Evolutionary conservation across 2,113 vertebrate species (phyloP).

Genomic region (Semicossyphus pulcher): DNA sequence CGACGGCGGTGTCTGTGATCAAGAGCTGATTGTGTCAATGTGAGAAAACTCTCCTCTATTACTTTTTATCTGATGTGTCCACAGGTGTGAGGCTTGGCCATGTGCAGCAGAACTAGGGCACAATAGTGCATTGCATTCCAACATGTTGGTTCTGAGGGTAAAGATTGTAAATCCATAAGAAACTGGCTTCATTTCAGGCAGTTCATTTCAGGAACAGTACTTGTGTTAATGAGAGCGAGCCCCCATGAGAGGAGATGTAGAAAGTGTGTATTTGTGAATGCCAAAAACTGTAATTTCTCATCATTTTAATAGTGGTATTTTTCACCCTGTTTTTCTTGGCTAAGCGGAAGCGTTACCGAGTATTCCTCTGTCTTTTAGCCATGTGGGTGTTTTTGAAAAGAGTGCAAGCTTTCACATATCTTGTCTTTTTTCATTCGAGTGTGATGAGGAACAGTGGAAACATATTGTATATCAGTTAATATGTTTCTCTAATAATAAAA

Average conservation of each 20-base stretch:
- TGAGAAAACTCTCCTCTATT: conserved; percentile 54
- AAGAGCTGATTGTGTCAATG: conserved; percentile 54
- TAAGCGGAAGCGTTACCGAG: conserved; percentile 50
- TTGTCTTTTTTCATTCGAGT: conserved; percentile 55
- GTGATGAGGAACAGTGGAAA: conserved; percentile 53
- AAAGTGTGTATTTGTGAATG: conserved; percentile 43
- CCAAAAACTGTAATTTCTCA: conserved; percentile 52
- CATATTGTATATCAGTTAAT: conserved; percentile 28
- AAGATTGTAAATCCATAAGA: background rate
- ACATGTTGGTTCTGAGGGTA: conserved; percentile 1
- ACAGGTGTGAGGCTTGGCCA: conserved; percentile 40
- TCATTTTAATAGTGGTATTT: conserved; percentile 63
- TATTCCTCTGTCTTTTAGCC: conserved; percentile 58
- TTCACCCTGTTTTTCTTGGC: conserved; percentile 61
- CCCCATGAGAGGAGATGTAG: conserved; percentile 48
- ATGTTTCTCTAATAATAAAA: conserved; percentile 19
- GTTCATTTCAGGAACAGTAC: conserved; percentile 53
- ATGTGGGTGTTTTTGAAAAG: conserved; percentile 65
- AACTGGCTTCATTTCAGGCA: conserved; percentile 47
- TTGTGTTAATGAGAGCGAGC: conserved; percentile 45
- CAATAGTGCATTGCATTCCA: background rate
- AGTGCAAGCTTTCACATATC: conserved; percentile 46
- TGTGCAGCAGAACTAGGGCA: conserved; percentile 19
- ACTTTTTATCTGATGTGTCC: conserved; percentile 42
- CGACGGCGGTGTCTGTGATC: conserved; percentile 38